A percentile compares a stretch with the other conserved stretches of the same genome.
Evolutionary conservation across 2,113 vertebrate species (phyloP).

Genomic region (Amblyopsis rosae): DNA sequence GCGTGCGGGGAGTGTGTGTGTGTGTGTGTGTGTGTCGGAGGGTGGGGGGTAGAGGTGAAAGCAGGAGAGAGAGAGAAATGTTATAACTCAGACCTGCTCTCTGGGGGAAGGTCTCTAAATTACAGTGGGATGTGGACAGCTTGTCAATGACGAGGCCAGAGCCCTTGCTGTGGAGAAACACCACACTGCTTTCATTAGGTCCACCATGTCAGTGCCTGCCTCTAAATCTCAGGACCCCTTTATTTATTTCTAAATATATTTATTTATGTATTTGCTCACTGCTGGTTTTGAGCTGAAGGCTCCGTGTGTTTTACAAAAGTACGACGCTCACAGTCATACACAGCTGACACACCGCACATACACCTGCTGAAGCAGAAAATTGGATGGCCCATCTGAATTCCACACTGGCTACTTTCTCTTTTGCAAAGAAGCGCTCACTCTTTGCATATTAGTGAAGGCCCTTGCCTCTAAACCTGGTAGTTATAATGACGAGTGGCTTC

Average conservation of each 20-base stretch:
- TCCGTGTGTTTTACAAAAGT: conserved; percentile 19
- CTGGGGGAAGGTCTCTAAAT: conserved; percentile 73
- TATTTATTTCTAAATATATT: conserved; percentile 17
- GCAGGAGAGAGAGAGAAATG: conserved; percentile 49
- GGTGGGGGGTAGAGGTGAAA: conserved; percentile 8
- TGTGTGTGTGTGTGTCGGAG: no score
- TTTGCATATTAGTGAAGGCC: no score
- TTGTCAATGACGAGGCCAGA: conserved; percentile 72
- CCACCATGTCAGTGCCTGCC: conserved; percentile 29
- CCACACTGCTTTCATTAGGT: conserved; percentile 46
- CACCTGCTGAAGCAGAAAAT: conserved; percentile 53
- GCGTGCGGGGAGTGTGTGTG: conserved; percentile 5
- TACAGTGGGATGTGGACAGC: conserved; percentile 74
- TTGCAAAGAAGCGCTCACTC: conserved; percentile 5
- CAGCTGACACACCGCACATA: conserved; percentile 22
- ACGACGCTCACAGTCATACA: conserved; percentile 5
- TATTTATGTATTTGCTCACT: conserved; percentile 16
- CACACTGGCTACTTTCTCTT: conserved; percentile 23
- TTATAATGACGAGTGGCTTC: conserved; percentile 39
- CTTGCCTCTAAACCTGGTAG: conserved; percentile 9
- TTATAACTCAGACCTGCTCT: conserved; percentile 71
- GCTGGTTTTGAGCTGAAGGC: conserved; percentile 8
- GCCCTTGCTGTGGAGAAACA: conserved; percentile 44
- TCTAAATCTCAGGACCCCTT: conserved; percentile 40
- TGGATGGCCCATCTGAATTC: conserved; percentile 43